These are phyloP conservation scores for Phaethon lepturus DNA, from an alignment of 2,113 vertebrate genomes.

Conservation along the genomic window DNA sequence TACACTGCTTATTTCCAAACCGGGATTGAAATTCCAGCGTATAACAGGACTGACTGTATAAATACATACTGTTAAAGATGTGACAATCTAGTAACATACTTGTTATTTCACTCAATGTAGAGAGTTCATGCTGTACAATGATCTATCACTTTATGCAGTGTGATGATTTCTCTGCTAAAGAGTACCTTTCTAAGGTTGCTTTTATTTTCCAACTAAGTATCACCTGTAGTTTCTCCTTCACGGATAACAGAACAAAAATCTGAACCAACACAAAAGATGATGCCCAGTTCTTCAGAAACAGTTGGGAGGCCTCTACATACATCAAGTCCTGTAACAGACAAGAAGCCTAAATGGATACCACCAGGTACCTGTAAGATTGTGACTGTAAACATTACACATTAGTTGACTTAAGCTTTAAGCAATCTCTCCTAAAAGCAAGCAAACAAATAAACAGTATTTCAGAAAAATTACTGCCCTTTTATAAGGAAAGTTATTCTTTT, in stretches of 20 bases:
- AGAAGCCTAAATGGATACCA: constrained; percentile 86
- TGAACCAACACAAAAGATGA: background rate
- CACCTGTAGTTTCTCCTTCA: constrained; percentile 11
- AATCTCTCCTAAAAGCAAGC: background rate
- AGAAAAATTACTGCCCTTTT: background rate
- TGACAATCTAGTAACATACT: background rate
- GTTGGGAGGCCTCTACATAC: constrained; percentile 51
- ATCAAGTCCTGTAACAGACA: constrained; percentile 71
- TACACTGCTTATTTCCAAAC: background rate
- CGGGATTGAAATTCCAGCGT: background rate
- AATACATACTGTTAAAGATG: background rate
- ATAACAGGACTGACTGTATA: background rate
- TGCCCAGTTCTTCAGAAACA: background rate
- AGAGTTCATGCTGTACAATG: background rate
- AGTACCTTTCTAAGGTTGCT: background rate
- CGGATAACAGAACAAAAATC: background rate
- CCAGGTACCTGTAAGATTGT: constrained; percentile 80
- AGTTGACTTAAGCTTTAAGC: background rate
- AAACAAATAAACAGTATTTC: background rate
- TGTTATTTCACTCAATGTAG: background rate
- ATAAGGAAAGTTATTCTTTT: background rate
- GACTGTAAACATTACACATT: background rate
- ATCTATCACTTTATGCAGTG: background rate
- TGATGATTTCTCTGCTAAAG: background rate
- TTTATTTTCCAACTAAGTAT: background rate